Evolutionary conservation across 2,797 vertebrate genomes (phyloP), one percentile per base, ranked within the genome.

Genomic region (Helicolenus hilgendorfi): DNA sequence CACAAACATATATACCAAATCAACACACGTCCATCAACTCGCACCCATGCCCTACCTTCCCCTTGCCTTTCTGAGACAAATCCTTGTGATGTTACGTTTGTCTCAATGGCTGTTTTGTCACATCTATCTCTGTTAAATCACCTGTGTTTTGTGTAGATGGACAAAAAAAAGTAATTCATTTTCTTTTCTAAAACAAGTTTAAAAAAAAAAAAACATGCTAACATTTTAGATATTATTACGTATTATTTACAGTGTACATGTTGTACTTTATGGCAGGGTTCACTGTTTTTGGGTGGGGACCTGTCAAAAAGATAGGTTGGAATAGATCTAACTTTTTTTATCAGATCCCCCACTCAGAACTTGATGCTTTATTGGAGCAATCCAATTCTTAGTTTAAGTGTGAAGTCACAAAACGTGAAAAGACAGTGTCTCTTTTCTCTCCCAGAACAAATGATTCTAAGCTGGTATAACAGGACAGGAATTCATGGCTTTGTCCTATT

Each of bases 361-460:
- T 4, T 22, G 13, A 38, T 7, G 22, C 6, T 68, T 53, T 38
- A 24, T 77, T 4, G 36, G 22, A 73, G 53, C 10, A 8, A 73
- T 7, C 2, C 6, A 5, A 38, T 18, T 24, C 15, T 22, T 20
- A n/a, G 58, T 70, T 62, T 26, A 22, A 29, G 58, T 58, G 1
- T 55, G 15, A 74, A 62, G 45, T 59, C 11, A 68, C 24, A 78
- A 29, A 20, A 36, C 49, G 26, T 79, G n/a, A 62, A 63, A 38
- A 33, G 26, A 5, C 6, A 36, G 4, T 49, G 22, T 22, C 0
- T 58, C 24, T 5, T 56, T 89, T 84, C 77, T 89, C 24, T 93
- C 88, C 83, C 83, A 89, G 75, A 94, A 84, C 73, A 94, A 94
- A 96, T 90, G 81, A 63, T 82, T 81, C 77, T 41, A 72, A 77